phyloP scores from a whole-genome alignment of 2,888 invertebrate genomes.

The Malthinus flaveolus region DNA sequence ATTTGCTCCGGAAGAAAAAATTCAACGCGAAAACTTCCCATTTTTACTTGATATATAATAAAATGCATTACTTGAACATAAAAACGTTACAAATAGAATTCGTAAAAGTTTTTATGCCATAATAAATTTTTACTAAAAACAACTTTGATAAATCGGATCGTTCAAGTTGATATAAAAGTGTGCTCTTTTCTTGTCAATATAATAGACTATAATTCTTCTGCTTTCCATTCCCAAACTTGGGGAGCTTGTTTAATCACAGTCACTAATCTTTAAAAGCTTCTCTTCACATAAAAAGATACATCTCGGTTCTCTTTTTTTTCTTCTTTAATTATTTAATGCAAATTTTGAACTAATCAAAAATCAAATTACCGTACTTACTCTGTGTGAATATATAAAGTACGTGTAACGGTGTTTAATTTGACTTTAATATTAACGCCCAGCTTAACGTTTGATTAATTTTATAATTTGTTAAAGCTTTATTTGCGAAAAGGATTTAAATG shows the following conservation, averaged over 20 bases:
- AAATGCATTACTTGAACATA: constrained; percentile 18
- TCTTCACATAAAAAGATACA: constrained; percentile 38
- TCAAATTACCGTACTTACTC: too few relatives aligned
- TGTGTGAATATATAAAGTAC: too few relatives aligned
- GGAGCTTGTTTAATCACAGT: constrained; percentile 30
- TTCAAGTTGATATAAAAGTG: constrained; percentile 34
- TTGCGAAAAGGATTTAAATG: too few relatives aligned
- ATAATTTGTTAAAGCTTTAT: too few relatives aligned
- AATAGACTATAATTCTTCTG: constrained; percentile 43
- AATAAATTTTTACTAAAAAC: constrained; percentile 36
- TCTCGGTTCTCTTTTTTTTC: constrained; percentile 28
- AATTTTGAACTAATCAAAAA: constrained; percentile 45
- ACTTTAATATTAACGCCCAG: too few relatives aligned
- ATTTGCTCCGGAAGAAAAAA: too few relatives aligned
- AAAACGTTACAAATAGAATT: constrained; percentile 28
- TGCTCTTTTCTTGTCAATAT: constrained; percentile 40
- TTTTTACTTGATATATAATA: not conserved
- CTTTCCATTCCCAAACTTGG: constrained; percentile 36
- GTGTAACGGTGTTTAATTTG: too few relatives aligned
- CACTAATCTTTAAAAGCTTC: constrained; percentile 42
- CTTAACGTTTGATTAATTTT: too few relatives aligned
- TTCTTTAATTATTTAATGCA: constrained; percentile 45
- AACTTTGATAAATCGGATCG: constrained; percentile 30
- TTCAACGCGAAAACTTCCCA: too few relatives aligned
- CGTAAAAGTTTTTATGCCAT: constrained; percentile 29